phyloP scores from a whole-genome alignment of 2,888 invertebrate genomes.

The Malthinus seriepunctatus region DNA sequence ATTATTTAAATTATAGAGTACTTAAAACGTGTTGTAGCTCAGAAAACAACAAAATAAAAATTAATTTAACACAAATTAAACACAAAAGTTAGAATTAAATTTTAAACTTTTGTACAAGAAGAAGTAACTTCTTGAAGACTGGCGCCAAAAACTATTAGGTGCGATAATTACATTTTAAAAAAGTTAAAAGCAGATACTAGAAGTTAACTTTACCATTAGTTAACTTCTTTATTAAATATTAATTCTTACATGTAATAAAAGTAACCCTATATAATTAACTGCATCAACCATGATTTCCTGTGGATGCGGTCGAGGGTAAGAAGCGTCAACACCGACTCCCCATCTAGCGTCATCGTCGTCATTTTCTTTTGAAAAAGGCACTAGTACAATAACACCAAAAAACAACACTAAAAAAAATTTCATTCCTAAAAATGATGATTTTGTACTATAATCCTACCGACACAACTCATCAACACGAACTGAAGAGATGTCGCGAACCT shows the following conservation, averaged over 20 bases:
- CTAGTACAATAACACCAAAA: conserved; percentile 8
- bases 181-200: too few species aligned
- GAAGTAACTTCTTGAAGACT: too few species aligned
- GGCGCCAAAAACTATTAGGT: too few species aligned
- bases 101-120: too few species aligned
- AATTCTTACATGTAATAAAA: conserved; percentile 65
- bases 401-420: conserved; percentile 10
- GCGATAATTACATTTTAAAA: too few species aligned
- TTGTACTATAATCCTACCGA: conserved; percentile 8
- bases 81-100: too few species aligned
- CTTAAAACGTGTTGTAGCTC: too few species aligned
- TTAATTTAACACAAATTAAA: too few species aligned
- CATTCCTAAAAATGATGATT: conserved; percentile 10
- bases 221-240: not conserved
- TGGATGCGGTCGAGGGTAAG: conserved; percentile 55
- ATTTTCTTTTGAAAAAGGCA: conserved; percentile 6
- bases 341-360: conserved; percentile 6
- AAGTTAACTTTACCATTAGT: not conserved
- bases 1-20: too few species aligned
- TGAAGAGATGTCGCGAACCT: conserved; percentile 21
- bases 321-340: conserved; percentile 19
- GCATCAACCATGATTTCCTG: conserved; percentile 79
- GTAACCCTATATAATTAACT: conserved; percentile 73
- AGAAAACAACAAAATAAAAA: too few species aligned
- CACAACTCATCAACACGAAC: conserved; percentile 17